phyloP scores from a whole-genome alignment of 2,113 vertebrate species.

The Odocoileus hemionus region DNA sequence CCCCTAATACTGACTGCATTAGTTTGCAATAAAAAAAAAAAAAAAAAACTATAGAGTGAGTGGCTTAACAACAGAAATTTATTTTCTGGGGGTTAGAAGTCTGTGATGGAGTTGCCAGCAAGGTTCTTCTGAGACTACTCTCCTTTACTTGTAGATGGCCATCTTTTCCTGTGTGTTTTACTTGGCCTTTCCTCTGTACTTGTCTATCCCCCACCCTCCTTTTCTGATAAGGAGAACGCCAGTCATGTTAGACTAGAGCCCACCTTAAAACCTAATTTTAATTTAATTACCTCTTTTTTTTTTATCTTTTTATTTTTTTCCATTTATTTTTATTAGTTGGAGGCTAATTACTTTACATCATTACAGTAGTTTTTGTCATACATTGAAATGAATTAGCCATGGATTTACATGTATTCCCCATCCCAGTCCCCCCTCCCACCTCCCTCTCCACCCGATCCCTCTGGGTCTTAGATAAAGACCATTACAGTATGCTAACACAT shows the following conservation, averaged over 20 bases:
- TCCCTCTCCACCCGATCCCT: too few relatives aligned
- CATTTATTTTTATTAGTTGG: too few relatives aligned
- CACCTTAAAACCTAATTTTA: background rate
- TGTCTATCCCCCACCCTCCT: background rate
- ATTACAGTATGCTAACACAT: too few relatives aligned
- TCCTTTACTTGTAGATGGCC: background rate
- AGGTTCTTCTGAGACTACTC: background rate
- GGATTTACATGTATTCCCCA: too few relatives aligned
- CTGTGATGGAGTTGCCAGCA: background rate
- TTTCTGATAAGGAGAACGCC: background rate
- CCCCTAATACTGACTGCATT: background rate
- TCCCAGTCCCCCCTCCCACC: too few relatives aligned
- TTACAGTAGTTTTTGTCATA: too few relatives aligned
- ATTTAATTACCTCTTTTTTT: background rate
- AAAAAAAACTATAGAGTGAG: background rate
- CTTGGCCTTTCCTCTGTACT: background rate
- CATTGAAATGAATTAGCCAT: too few relatives aligned
- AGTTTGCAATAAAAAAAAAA: background rate
- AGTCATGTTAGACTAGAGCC: background rate
- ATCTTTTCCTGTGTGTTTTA: background rate
- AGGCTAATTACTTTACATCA: too few relatives aligned
- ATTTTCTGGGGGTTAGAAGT: background rate
- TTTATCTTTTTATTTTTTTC: too few relatives aligned
- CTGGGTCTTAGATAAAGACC: too few relatives aligned
- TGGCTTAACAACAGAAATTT: background rate